These are phyloP conservation scores for Hipposideros larvatus DNA, from an alignment of 2,797 vertebrate genomes.

Conservation along the genomic window DNA sequence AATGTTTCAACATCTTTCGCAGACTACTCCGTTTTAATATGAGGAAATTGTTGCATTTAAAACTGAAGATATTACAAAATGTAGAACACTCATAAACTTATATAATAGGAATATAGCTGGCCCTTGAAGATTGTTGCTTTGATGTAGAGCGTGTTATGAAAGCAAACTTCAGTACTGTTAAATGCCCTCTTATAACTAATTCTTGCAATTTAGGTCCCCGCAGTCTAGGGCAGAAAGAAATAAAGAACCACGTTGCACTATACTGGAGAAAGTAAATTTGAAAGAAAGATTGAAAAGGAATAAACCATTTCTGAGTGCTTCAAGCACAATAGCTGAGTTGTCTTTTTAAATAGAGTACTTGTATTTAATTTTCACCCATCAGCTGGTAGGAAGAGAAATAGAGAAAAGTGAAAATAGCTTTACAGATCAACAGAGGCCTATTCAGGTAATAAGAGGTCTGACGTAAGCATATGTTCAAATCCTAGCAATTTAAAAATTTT, in stretches of 20 bases:
- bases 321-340: conserved; percentile 51
- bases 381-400: conserved; percentile 56
- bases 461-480: conserved; percentile 40
- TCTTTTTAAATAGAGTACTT: conserved; percentile 51
- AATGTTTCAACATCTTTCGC: conserved; percentile 49
- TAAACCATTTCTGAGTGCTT: conserved; percentile 70
- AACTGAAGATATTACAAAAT: conserved; percentile 70
- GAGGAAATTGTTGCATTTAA: conserved; percentile 74
- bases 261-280: conserved; percentile 74
- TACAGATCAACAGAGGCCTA: conserved; percentile 37
- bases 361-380: conserved; percentile 67
- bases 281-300: conserved; percentile 64
- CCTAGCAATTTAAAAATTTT: conserved; percentile 60
- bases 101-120: conserved; percentile 58
- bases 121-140: conserved; percentile 68
- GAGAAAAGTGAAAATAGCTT: conserved; percentile 37
- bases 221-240: conserved; percentile 64
- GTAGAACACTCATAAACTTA: conserved; percentile 57
- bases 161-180: conserved; percentile 67
- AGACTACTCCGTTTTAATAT: conserved; percentile 59
- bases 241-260: conserved; percentile 44
- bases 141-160: conserved; percentile 68
- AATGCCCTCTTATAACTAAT: conserved; percentile 77
- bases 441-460: conserved; percentile 22
- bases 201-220: conserved; percentile 71